A percentile compares a stretch with the other conserved stretches of the same genome.
These are phyloP conservation scores for Allochrocebus solatus DNA, from an alignment of 2,797 vertebrate species.

Conservation along the genomic window DNA sequence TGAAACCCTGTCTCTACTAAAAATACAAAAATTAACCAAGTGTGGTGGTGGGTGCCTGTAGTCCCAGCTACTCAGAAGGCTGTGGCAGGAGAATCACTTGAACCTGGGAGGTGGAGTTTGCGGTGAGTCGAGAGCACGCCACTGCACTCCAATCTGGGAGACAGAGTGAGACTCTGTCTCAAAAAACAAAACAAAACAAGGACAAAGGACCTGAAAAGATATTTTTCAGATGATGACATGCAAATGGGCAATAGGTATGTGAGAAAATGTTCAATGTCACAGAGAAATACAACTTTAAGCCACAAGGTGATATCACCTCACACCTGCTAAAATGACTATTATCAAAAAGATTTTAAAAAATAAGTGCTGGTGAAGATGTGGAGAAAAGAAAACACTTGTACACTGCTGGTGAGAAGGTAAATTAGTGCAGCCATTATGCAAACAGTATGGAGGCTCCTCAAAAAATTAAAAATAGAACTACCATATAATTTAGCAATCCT, in stretches of 20 bases:
- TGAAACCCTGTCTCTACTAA: too few relatives aligned
- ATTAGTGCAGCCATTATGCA: not conserved
- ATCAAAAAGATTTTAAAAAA: not conserved
- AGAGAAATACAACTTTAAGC: not conserved
- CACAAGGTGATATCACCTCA: not conserved
- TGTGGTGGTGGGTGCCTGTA: too few relatives aligned
- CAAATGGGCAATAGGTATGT: not conserved
- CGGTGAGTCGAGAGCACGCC: too few relatives aligned
- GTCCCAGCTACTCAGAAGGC: too few relatives aligned
- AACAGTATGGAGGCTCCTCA: not conserved
- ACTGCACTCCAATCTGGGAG: too few relatives aligned
- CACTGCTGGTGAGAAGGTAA: not conserved
- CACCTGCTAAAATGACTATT: not conserved
- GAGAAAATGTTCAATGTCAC: not conserved
- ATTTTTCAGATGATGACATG: not conserved
- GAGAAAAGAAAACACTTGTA: not conserved
- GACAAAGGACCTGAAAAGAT: not conserved
- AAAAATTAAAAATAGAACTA: not conserved
- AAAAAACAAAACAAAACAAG: too few relatives aligned
- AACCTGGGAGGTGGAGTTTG: too few relatives aligned
- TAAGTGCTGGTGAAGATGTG: not conserved
- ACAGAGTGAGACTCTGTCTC: too few relatives aligned
- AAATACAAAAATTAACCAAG: too few relatives aligned
- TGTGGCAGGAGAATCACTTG: too few relatives aligned
- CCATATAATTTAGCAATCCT: not conserved